Percentiles rank a stretch among this genome's conserved stretches.
Evolutionary conservation across 2,113 vertebrate species (phyloP).

Genomic region (Crotalus viridis): DNA sequence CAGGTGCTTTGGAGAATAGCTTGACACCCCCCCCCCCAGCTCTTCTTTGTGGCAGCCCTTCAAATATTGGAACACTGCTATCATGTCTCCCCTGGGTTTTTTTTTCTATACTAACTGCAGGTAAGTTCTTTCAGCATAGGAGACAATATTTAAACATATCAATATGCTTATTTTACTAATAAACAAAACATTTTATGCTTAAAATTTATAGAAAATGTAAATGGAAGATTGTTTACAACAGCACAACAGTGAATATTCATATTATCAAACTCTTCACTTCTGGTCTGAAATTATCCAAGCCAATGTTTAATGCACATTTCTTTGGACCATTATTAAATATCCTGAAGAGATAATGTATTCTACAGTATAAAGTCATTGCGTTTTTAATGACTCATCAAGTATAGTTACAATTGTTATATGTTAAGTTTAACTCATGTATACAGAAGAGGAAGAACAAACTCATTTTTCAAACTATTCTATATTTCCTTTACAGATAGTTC

Average conservation of each 20-base stretch:
- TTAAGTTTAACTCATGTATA: neutral
- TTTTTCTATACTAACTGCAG: neutral
- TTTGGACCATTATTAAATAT: neutral
- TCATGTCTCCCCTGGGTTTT: neutral
- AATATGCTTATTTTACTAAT: neutral
- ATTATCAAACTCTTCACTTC: neutral
- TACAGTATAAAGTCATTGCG: neutral
- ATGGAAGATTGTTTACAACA: neutral
- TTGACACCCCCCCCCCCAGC: neutral
- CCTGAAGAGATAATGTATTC: neutral
- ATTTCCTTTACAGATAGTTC: slow-evolving; percentile 11
- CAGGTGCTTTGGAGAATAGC: neutral
- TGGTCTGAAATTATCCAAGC: neutral
- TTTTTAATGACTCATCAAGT: neutral
- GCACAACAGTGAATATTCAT: neutral
- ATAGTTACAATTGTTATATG: neutral
- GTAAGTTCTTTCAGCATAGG: neutral
- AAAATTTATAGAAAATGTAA: neutral
- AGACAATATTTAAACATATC: neutral
- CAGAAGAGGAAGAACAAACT: neutral
- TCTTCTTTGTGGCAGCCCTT: neutral
- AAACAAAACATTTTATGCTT: neutral
- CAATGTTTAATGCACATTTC: neutral
- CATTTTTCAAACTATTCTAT: slow-evolving; percentile 33
- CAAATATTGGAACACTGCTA: neutral